A percentile compares a stretch with the other conserved stretches of the same genome.
Evolutionary conservation across 1,140 invertebrate species (phyloP).

Genomic region (Saccostrea cuccullata): DNA sequence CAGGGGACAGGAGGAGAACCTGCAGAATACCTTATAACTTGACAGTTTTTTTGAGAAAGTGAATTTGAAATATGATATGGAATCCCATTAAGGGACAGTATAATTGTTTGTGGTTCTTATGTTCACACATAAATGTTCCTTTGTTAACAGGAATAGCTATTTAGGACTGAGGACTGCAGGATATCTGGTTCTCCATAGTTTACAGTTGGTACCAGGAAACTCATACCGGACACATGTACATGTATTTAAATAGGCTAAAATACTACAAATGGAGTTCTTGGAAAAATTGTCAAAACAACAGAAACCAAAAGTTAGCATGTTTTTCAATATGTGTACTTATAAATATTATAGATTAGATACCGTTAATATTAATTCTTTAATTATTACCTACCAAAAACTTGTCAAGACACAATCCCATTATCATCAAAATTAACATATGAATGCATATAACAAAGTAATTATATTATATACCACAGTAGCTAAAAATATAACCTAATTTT

Average conservation of each 20-base stretch:
- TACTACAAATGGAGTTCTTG: neutral
- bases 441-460: neutral
- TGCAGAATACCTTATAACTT: too few species aligned
- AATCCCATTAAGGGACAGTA: too few species aligned
- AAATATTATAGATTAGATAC: neutral
- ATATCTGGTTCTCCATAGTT: too few species aligned
- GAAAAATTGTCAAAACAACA: neutral
- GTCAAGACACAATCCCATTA: slow-evolving; percentile 24
- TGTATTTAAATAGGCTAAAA: too few species aligned
- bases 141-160: too few species aligned
- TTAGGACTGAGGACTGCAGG: too few species aligned
- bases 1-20: too few species aligned
- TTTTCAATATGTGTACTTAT: neutral
- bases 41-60: too few species aligned
- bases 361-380: neutral
- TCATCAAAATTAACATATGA: neutral
- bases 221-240: neutral
- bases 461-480: neutral
- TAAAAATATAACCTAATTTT: neutral
- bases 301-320: neutral
- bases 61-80: too few species aligned
- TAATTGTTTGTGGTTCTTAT: too few species aligned
- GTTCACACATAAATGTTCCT: too few species aligned
- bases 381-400: slow-evolving; percentile 25
- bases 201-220: too few species aligned